phyloP scores from a whole-genome alignment of 2,888 invertebrate species.

The Gandaritis pyraliata region DNA sequence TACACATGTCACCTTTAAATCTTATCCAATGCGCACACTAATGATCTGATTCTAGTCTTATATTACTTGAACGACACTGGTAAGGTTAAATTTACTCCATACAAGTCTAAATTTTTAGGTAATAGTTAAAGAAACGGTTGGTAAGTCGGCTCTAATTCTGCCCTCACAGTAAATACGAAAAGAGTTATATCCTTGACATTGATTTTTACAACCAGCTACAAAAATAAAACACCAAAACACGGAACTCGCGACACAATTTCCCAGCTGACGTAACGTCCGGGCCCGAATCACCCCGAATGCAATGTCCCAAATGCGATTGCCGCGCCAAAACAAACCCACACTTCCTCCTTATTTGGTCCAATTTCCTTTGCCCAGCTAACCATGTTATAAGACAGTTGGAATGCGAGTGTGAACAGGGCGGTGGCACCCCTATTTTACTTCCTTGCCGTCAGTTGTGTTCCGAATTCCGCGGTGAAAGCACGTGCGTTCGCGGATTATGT shows the following conservation, averaged over 20 bases:
- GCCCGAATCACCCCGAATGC: slow-evolving; percentile 32
- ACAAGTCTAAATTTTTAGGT: no score
- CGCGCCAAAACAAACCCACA: slow-evolving; percentile 40
- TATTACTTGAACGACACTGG: no score
- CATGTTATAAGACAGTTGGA: slow-evolving; percentile 54
- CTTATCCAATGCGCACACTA: no score
- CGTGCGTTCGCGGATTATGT: slow-evolving; percentile 46
- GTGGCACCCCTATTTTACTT: slow-evolving; percentile 54
- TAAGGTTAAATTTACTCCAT: no score
- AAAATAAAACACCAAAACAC: slow-evolving; percentile 31
- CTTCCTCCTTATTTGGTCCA: slow-evolving; percentile 34
- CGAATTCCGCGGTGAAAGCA: slow-evolving; percentile 52
- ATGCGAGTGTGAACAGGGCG: slow-evolving; percentile 57
- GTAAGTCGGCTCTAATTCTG: not conserved
- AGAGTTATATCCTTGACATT: slow-evolving; percentile 32
- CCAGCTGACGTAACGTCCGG: slow-evolving; percentile 43
- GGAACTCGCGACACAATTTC: slow-evolving; percentile 36
- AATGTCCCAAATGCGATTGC: slow-evolving; percentile 27
- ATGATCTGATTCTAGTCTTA: no score
- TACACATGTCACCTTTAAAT: no score
- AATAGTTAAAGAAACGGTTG: no score
- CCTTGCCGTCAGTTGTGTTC: slow-evolving; percentile 59
- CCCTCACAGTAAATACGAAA: slow-evolving; percentile 11
- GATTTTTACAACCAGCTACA: slow-evolving; percentile 26
- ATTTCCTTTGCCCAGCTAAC: slow-evolving; percentile 36